These are phyloP conservation scores for Lepidocyrtoides sp. DNA, from an alignment of 2,888 invertebrate species.

Conservation along the genomic window DNA sequence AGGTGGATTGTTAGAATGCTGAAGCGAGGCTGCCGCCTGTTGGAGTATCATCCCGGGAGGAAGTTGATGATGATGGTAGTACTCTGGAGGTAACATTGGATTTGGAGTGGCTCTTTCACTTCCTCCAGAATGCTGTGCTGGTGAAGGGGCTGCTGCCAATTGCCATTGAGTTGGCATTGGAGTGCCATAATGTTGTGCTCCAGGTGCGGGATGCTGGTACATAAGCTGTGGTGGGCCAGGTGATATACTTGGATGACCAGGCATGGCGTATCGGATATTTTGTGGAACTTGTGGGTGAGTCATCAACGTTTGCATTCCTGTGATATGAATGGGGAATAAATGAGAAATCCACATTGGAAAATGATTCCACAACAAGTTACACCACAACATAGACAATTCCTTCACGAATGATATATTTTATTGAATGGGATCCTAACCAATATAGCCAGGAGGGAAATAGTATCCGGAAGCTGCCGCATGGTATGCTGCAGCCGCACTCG, in stretches of 20 bases:
- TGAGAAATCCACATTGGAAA: slow-evolving; percentile 26
- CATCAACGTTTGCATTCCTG: slow-evolving; percentile 81
- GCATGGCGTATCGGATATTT: slow-evolving; percentile 65
- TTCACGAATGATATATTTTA: slow-evolving; percentile 7
- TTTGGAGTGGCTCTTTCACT: slow-evolving; percentile 61
- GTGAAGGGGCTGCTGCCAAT: slow-evolving; percentile 31
- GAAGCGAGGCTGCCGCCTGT: slow-evolving; percentile 21
- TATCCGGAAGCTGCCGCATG: slow-evolving; percentile 80
- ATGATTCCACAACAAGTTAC: slow-evolving; percentile 17
- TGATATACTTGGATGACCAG: slow-evolving; percentile 62
- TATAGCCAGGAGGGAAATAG: slow-evolving; percentile 80
- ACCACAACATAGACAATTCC: slow-evolving; percentile 22
- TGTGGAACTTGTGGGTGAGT: slow-evolving; percentile 69
- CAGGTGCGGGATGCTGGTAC: slow-evolving; percentile 53
- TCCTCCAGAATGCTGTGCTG: neutral
- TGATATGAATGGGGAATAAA: slow-evolving; percentile 28
- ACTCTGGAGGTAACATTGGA: slow-evolving; percentile 69
- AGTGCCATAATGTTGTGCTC: slow-evolving; percentile 64
- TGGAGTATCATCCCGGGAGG: slow-evolving; percentile 58
- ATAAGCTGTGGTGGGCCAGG: slow-evolving; percentile 58
- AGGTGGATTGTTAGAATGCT: neutral
- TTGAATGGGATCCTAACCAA: slow-evolving; percentile 77
- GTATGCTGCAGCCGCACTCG: slow-evolving; percentile 66
- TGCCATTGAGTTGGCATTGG: slow-evolving; percentile 63
- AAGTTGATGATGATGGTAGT: slow-evolving; percentile 36